Conservation (phyloP, 2,888 invertebrate species). For the Hydropsyche betteni region DNA sequence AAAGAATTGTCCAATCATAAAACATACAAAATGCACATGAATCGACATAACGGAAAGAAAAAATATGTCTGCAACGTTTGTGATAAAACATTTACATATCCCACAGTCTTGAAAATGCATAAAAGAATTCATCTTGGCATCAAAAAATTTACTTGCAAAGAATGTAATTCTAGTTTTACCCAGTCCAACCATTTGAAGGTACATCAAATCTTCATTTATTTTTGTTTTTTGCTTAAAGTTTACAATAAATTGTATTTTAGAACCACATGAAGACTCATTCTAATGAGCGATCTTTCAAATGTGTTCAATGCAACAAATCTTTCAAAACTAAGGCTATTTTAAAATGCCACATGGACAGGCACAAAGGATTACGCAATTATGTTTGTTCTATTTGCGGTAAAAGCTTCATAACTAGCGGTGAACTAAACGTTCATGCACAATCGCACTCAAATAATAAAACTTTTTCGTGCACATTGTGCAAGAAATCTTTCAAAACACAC, state of each 20-base stretch:
- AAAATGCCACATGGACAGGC: slow-evolving; percentile 44
- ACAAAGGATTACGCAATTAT: slow-evolving; percentile 43
- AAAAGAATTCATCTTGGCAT: slow-evolving; percentile 45
- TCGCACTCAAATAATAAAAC: slow-evolving; percentile 43
- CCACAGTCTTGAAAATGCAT: slow-evolving; percentile 43
- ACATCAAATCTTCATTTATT: neutral
- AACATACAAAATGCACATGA: slow-evolving; percentile 48
- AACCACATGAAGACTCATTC: slow-evolving; percentile 45
- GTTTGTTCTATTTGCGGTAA: slow-evolving; percentile 49
- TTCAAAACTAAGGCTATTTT: slow-evolving; percentile 44
- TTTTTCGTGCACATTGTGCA: slow-evolving; percentile 37
- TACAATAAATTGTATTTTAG: slow-evolving; percentile 31
- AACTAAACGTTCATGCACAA: slow-evolving; percentile 40
- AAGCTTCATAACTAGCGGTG: slow-evolving; percentile 46
- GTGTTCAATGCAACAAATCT: slow-evolving; percentile 39
- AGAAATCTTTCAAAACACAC: slow-evolving; percentile 34
- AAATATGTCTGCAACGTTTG: slow-evolving; percentile 46
- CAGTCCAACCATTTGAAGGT: slow-evolving; percentile 46
- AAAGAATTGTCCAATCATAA: slow-evolving; percentile 47
- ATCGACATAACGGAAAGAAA: slow-evolving; percentile 44
- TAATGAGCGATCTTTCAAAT: slow-evolving; percentile 39
- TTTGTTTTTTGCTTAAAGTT: too few species aligned
- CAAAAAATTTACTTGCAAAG: slow-evolving; percentile 40
- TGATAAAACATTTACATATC: slow-evolving; percentile 44
- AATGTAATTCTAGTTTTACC: slow-evolving; percentile 40